Conservation (phyloP, 2,888 invertebrate species). For the Micoletzkya japonica region DNA sequence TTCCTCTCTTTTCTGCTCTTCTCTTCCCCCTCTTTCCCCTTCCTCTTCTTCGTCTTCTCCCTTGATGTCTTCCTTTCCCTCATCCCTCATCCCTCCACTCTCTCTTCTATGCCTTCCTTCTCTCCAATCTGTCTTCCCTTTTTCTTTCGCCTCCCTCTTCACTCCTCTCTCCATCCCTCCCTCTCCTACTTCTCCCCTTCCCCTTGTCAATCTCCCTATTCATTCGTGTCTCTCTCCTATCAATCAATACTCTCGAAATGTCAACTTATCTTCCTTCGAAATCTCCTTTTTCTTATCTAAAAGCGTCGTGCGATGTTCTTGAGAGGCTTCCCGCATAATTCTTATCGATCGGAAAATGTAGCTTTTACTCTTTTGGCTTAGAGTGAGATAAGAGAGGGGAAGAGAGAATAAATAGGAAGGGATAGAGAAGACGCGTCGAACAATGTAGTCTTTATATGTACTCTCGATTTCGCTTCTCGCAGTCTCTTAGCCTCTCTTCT, state of each 20-base stretch:
- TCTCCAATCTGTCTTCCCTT: slow-evolving; percentile 8
- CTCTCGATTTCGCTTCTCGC: neutral
- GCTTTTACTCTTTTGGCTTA: no score
- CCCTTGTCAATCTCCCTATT: no score
- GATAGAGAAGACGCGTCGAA: neutral
- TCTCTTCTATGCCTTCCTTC: slow-evolving; percentile 2
- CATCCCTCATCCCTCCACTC: neutral
- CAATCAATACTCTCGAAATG: no score
- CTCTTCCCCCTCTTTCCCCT: slow-evolving; percentile 14
- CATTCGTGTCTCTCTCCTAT: no score
- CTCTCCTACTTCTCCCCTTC: no score
- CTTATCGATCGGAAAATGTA: no score
- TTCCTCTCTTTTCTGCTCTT: neutral
- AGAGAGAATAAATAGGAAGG: slow-evolving; percentile 8
- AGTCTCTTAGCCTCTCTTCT: neutral
- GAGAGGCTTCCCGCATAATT: no score
- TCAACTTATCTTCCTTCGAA: no score
- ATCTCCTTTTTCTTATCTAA: no score
- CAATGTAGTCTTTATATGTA: neutral
- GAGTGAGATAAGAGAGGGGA: no score
- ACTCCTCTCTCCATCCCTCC: no score
- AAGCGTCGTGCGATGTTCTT: no score
- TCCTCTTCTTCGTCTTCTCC: slow-evolving; percentile 11
- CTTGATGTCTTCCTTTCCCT: slow-evolving; percentile 1
- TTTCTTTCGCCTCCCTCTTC: slow-evolving; percentile 1